A percentile compares a stretch with the other conserved stretches of the same genome.
Conservation (phyloP, 1,140 invertebrate genomes). For the Gonioctena quinquepunctata region DNA sequence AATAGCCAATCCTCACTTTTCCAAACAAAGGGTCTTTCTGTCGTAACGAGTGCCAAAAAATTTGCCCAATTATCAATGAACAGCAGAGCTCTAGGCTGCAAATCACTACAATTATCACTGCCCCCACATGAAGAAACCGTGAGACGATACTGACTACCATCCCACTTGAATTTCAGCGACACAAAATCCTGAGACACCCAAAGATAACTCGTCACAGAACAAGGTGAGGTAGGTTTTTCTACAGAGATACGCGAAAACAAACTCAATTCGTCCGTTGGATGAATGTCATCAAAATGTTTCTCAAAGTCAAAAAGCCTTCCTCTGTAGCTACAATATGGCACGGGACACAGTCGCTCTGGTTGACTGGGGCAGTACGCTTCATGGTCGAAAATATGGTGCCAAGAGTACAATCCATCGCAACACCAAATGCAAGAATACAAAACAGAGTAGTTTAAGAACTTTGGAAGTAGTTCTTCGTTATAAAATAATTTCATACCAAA, state of each 20-base stretch:
- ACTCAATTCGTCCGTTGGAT: not conserved
- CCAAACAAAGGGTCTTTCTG: not conserved
- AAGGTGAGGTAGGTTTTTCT: not conserved
- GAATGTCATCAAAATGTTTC: not conserved
- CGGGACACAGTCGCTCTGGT: not conserved
- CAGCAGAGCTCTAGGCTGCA: not conserved
- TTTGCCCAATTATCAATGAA: not conserved
- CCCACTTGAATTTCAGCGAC: not conserved
- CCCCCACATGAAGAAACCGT: too few species aligned
- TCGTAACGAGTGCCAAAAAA: not conserved
- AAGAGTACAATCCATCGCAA: not conserved
- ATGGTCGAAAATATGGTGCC: not conserved
- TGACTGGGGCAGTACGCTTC: not conserved
- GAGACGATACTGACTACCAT: not conserved
- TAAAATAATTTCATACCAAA: not conserved
- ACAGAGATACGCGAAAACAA: not conserved
- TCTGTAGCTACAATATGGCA: not conserved
- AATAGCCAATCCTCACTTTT: not conserved
- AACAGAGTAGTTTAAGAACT: not conserved
- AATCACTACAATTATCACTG: not conserved
- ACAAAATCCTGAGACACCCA: not conserved
- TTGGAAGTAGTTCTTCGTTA: not conserved
- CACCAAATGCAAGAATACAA: not conserved
- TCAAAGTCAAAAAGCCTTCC: not conserved
- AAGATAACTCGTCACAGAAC: not conserved